Percentiles rank a stretch among this genome's conserved stretches.
Conservation (phyloP, 2,888 invertebrate species). For the Globia sparganii region DNA sequence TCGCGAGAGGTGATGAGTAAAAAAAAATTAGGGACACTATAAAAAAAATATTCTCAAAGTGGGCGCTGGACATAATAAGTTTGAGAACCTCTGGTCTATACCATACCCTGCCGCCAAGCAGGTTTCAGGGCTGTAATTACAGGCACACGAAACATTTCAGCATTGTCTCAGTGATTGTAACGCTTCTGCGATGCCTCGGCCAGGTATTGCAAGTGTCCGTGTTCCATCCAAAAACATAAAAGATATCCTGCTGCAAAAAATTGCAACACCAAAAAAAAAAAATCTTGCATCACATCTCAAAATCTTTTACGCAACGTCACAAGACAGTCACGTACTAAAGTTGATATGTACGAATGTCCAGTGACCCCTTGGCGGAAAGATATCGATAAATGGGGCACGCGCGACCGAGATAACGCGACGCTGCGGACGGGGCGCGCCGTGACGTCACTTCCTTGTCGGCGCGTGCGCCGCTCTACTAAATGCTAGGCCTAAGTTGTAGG, state of each 20-base stretch:
- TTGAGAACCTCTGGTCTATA: too few relatives aligned
- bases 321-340: slow-evolving; percentile 49
- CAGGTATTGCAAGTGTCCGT: neutral
- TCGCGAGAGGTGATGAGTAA: too few relatives aligned
- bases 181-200: neutral
- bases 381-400: slow-evolving; percentile 77
- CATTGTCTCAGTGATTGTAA: neutral
- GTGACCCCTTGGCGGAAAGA: slow-evolving; percentile 75
- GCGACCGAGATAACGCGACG: slow-evolving; percentile 78
- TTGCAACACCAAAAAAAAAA: slow-evolving; percentile 1
- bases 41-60: too few relatives aligned
- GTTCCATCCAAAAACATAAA: neutral
- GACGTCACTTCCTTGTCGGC: slow-evolving; percentile 84
- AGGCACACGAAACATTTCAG: neutral
- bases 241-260: slow-evolving; percentile 3
- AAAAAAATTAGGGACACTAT: too few relatives aligned
- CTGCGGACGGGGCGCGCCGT: slow-evolving; percentile 80
- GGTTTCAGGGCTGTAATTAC: neutral
- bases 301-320: slow-evolving; percentile 40
- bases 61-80: too few relatives aligned
- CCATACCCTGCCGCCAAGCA: neutral
- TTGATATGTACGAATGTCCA: slow-evolving; percentile 63
- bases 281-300: slow-evolving; percentile 30
- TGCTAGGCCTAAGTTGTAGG: slow-evolving; percentile 45
- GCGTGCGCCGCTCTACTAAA: slow-evolving; percentile 79